Percentiles rank a stretch among this genome's conserved stretches.
Conservation (phyloP, 2,797 vertebrate species). For the Lacerta bilineata region DNA sequence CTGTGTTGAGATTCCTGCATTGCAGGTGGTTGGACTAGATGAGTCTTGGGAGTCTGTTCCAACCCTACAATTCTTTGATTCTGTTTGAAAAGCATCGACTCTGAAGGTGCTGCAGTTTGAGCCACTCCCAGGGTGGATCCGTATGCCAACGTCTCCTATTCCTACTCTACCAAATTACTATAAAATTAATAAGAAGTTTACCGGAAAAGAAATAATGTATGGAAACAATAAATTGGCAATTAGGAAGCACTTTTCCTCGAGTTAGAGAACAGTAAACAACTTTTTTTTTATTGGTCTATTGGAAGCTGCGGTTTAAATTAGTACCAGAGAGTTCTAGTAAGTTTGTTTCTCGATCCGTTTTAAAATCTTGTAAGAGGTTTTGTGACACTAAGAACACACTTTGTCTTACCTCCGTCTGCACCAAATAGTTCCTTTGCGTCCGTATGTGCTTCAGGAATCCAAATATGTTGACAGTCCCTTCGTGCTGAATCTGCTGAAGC, state of each 20-base stretch:
- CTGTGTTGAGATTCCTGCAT: too few relatives aligned
- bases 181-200: background rate
- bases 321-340: background rate
- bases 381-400: background rate
- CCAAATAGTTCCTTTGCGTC: constrained; percentile 95
- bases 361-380: constrained; percentile 2
- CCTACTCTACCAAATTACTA: background rate
- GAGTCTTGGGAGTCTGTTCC: too few relatives aligned
- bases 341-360: background rate
- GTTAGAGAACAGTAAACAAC: background rate
- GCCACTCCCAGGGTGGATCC: background rate
- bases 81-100: background rate
- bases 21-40: too few relatives aligned
- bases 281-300: background rate
- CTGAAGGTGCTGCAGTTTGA: background rate
- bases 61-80: too few relatives aligned
- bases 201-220: background rate
- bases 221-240: background rate
- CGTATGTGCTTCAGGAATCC: constrained; percentile 97
- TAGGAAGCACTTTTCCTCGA: background rate
- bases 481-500: constrained; percentile 91
- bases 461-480: constrained; percentile 89
- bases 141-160: background rate
- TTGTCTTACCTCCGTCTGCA: constrained; percentile 94
- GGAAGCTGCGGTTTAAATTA: background rate